Evolutionary conservation across 2,797 vertebrate genomes (phyloP).

Genomic region (Anguilla pacifica): DNA sequence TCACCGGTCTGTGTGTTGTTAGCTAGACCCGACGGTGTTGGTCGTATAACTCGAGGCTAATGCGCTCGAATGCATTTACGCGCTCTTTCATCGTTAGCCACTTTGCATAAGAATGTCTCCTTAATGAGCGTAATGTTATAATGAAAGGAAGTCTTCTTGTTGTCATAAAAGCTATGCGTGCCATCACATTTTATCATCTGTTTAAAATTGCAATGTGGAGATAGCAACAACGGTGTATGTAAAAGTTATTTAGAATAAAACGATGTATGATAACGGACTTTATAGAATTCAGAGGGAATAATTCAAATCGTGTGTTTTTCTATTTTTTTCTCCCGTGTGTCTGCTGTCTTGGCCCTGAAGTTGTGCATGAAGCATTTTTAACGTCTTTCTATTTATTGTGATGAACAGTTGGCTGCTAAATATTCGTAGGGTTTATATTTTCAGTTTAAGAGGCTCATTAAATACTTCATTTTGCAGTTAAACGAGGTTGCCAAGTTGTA

Average conservation of each 20-base stretch:
- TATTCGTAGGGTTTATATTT: conserved; percentile 6
- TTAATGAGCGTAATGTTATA: neutral
- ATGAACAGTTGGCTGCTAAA: conserved; percentile 9
- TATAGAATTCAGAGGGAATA: neutral
- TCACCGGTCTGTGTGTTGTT: too few relatives aligned
- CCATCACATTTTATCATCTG: neutral
- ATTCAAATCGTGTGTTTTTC: neutral
- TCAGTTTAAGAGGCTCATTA: conserved; percentile 19
- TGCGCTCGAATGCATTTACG: neutral
- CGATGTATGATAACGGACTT: neutral
- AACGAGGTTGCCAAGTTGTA: conserved; percentile 3
- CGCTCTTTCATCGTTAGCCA: neutral
- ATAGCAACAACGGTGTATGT: neutral
- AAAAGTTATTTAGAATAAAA: neutral
- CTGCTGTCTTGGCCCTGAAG: neutral
- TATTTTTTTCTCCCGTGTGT: neutral
- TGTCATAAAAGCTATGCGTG: neutral
- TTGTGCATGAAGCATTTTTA: neutral
- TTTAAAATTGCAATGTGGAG: neutral
- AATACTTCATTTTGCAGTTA: conserved; percentile 17
- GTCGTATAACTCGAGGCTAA: neutral
- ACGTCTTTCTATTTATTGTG: neutral
- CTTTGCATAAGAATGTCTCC: neutral
- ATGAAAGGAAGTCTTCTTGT: neutral
- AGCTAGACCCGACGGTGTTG: too few relatives aligned